Evolutionary conservation across 1,140 invertebrate species (phyloP).

Genomic region (Riptortus pedestris): DNA sequence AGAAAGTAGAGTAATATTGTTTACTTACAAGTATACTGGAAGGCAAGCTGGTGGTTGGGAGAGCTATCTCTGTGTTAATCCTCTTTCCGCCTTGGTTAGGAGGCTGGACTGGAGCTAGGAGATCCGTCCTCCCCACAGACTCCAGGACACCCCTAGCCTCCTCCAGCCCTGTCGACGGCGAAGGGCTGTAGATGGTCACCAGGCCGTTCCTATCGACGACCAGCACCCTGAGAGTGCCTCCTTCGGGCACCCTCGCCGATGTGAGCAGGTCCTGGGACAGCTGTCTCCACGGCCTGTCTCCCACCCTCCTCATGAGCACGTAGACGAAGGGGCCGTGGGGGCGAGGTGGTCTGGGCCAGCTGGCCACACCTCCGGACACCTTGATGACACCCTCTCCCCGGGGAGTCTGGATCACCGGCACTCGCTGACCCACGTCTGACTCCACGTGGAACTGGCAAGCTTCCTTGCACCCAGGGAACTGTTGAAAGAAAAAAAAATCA

Average conservation of each 20-base stretch:
- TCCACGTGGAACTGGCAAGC: constrained; percentile 55
- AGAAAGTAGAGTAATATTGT: not conserved
- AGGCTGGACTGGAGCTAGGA: not conserved
- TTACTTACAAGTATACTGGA: not conserved
- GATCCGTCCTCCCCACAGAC: constrained; percentile 17
- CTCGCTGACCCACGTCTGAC: constrained; percentile 44
- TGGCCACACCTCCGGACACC: constrained; percentile 39
- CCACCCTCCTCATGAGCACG: constrained; percentile 50
- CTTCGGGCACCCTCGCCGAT: constrained; percentile 46
- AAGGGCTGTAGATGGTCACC: constrained; percentile 53
- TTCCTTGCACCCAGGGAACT: constrained; percentile 57
- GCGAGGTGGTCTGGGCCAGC: constrained; percentile 47
- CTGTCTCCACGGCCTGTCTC: constrained; percentile 50
- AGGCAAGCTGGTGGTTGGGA: constrained; percentile 40
- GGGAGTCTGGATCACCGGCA: constrained; percentile 50
- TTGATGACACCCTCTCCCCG: constrained; percentile 52
- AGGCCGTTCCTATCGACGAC: constrained; percentile 53
- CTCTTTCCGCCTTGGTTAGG: constrained; percentile 37
- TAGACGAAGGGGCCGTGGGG: constrained; percentile 46
- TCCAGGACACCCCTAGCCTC: constrained; percentile 22
- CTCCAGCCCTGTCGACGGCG: constrained; percentile 13
- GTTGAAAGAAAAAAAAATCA: constrained; percentile 35
- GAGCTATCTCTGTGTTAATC: constrained; percentile 45
- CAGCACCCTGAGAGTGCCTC: constrained; percentile 49
- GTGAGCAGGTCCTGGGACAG: constrained; percentile 51